Evolutionary conservation across 2,888 invertebrate species (phyloP).

Genomic region (Leptopterna dolabrata): DNA sequence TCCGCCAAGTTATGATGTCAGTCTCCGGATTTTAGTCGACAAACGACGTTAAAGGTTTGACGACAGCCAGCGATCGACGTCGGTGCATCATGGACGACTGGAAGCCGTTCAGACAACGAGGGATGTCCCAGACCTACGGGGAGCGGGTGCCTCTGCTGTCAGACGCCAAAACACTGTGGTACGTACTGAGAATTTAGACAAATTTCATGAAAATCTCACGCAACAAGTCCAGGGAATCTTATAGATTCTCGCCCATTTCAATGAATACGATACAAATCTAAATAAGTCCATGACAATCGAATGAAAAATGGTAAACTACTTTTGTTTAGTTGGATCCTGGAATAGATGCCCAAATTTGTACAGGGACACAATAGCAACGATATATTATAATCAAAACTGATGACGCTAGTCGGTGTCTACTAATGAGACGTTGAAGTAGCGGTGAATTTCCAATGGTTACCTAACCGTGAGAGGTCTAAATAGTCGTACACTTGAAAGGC

Average conservation of each 20-base stretch:
- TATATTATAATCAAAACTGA: background rate
- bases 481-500: background rate
- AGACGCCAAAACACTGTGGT: constrained; percentile 23
- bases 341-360: no score
- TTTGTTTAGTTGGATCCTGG: background rate
- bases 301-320: background rate
- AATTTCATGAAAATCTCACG: background rate
- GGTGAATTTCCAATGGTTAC: background rate
- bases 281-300: background rate
- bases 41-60: background rate
- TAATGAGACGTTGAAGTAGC: background rate
- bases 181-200: background rate
- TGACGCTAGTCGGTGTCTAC: background rate
- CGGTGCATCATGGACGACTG: constrained; percentile 2
- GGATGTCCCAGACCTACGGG: constrained; percentile 8
- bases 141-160: constrained; percentile 26
- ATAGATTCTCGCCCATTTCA: background rate
- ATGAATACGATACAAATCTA: background rate
- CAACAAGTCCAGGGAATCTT: background rate
- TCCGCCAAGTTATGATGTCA: background rate
- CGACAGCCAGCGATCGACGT: background rate
- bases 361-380: background rate
- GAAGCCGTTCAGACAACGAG: constrained; percentile 10
- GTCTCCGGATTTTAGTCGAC: background rate
- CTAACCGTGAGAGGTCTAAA: no score